Evolutionary conservation across 2,113 vertebrate species (phyloP).

Genomic region (Chaetodon trifascialis): DNA sequence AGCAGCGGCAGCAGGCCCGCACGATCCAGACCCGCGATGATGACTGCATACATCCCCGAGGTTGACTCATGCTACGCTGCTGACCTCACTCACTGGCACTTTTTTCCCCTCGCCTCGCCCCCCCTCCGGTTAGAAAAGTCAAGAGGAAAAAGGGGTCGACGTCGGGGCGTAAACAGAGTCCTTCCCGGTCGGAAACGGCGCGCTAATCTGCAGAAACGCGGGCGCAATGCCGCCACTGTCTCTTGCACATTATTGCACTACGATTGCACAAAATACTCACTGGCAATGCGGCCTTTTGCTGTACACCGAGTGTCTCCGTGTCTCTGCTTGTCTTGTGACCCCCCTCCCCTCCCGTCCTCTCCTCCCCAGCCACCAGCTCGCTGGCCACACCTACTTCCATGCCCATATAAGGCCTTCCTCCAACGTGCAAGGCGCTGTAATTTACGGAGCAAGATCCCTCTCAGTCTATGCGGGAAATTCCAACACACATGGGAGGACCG

Average conservation of each 20-base stretch:
- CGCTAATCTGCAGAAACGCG: slow-evolving; percentile 57
- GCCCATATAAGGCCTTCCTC: slow-evolving; percentile 83
- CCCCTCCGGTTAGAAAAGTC: slow-evolving; percentile 40
- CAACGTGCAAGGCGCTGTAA: slow-evolving; percentile 73
- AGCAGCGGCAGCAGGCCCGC: slow-evolving; percentile 49
- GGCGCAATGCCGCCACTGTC: slow-evolving; percentile 41
- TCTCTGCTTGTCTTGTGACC: slow-evolving; percentile 82
- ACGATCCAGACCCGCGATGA: slow-evolving; percentile 57
- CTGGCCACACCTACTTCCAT: slow-evolving; percentile 84
- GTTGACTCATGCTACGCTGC: slow-evolving; percentile 85
- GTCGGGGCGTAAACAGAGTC: slow-evolving; percentile 46
- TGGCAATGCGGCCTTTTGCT: slow-evolving; percentile 55
- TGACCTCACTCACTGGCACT: slow-evolving; percentile 80
- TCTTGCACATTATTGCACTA: slow-evolving; percentile 74
- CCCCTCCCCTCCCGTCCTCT: slow-evolving; percentile 8
- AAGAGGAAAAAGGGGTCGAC: slow-evolving; percentile 52
- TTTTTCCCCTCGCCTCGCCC: not conserved
- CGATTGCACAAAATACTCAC: slow-evolving; percentile 68
- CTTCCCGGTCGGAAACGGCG: slow-evolving; percentile 35
- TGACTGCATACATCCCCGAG: slow-evolving; percentile 84
- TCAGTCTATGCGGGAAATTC: slow-evolving; percentile 86
- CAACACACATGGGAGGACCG: slow-evolving; percentile 74
- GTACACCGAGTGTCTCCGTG: slow-evolving; percentile 48
- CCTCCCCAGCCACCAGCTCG: slow-evolving; percentile 31
- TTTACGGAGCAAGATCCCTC: slow-evolving; percentile 79